Conservation (phyloP, 1,140 invertebrate species). For the Myzus persicae region DNA sequence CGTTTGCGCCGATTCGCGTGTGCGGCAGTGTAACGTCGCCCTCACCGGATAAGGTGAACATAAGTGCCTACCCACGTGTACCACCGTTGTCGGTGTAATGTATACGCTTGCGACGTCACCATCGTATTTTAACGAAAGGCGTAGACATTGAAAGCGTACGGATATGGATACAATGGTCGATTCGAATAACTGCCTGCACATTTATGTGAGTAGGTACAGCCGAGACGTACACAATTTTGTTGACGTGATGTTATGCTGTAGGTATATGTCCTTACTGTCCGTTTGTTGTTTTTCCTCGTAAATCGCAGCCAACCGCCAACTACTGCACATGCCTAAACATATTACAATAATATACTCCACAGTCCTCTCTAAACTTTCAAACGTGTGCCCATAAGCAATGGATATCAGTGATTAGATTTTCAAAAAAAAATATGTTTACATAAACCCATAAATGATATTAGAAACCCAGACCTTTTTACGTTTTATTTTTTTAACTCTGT, state of each 20-base stretch:
- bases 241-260: neutral
- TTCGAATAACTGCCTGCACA: neutral
- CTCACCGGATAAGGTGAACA: neutral
- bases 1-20: neutral
- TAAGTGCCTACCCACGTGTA: neutral
- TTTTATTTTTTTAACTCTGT: too few species aligned
- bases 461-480: too few species aligned
- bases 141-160: neutral
- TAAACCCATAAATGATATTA: too few species aligned
- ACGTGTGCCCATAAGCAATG: too few species aligned
- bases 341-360: too few species aligned
- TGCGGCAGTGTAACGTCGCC: neutral
- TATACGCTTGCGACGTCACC: too few species aligned
- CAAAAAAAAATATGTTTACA: too few species aligned
- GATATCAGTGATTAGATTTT: too few species aligned
- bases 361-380: neutral
- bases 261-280: neutral
- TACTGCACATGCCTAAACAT: neutral
- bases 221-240: neutral
- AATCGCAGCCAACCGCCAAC: neutral
- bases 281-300: neutral
- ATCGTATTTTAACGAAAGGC: neutral
- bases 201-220: neutral
- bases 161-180: too few species aligned
- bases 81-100: neutral